Percentiles rank a stretch among this genome's conserved stretches.
Evolutionary conservation across 2,888 invertebrate species (phyloP).

Genomic region (Heliconius ismenius): DNA sequence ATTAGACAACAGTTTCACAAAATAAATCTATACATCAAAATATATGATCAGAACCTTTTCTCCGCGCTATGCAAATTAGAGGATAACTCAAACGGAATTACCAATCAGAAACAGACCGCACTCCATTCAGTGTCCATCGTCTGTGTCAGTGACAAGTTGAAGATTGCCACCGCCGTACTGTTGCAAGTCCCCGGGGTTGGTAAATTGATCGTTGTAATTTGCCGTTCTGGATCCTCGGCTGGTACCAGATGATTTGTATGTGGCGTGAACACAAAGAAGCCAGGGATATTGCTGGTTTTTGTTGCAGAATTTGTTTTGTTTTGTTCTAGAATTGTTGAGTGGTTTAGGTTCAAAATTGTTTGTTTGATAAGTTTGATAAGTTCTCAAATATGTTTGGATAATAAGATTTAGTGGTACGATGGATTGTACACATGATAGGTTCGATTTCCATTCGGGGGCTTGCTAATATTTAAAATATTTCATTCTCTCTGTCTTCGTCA

Average conservation of each 20-base stretch:
- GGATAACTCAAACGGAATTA: constrained; percentile 45
- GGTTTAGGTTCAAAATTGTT: not conserved
- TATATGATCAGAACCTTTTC: constrained; percentile 16
- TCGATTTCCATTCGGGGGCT: no score
- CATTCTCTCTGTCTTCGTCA: no score
- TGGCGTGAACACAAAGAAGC: constrained; percentile 51
- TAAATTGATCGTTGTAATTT: constrained; percentile 76
- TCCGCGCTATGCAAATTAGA: constrained; percentile 42
- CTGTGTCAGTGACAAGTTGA: constrained; percentile 73
- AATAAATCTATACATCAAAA: not conserved
- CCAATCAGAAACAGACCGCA: constrained; percentile 48
- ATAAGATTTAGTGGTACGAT: no score
- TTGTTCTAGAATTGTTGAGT: not conserved
- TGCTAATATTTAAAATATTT: no score
- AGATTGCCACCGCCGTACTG: constrained; percentile 65
- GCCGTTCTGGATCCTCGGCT: constrained; percentile 55
- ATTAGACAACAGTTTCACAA: not conserved
- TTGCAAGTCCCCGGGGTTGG: constrained; percentile 64
- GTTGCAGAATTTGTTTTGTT: not conserved
- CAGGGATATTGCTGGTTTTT: not conserved
- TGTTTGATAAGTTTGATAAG: not conserved
- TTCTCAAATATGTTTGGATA: no score
- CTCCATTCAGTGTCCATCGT: constrained; percentile 52
- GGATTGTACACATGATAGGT: no score
- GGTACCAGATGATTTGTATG: constrained; percentile 52